phyloP scores from a whole-genome alignment of 2,113 vertebrate genomes.

The Dipodomys stephensi region DNA sequence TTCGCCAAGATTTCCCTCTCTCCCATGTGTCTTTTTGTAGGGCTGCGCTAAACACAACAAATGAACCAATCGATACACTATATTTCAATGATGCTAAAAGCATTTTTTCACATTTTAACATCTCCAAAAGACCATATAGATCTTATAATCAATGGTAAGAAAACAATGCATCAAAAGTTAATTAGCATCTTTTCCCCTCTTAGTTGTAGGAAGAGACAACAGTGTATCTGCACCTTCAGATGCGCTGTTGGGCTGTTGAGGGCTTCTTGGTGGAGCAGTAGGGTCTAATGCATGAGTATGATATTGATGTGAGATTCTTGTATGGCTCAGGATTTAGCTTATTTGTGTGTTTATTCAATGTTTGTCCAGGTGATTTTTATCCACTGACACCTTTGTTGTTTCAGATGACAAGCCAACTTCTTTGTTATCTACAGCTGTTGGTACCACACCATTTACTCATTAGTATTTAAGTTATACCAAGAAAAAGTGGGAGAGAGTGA shows the following conservation, averaged over 20 bases:
- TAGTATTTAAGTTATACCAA: not conserved
- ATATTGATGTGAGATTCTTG: not conserved
- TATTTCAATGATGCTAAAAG: not conserved
- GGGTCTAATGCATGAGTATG: not conserved
- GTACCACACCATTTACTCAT: not conserved
- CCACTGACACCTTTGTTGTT: not conserved
- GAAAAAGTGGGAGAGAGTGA: no score
- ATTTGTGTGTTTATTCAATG: not conserved
- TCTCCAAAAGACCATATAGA: slow-evolving; percentile 25
- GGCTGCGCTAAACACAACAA: not conserved
- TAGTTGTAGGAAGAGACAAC: not conserved
- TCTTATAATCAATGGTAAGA: slow-evolving; percentile 26
- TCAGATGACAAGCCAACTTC: not conserved
- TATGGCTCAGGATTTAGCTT: not conserved
- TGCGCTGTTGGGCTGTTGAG: not conserved
- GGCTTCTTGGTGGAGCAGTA: not conserved
- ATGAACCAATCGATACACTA: not conserved
- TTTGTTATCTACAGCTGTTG: not conserved
- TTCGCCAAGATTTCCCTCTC: not conserved
- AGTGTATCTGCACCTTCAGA: not conserved
- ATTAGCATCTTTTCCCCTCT: slow-evolving; percentile 4
- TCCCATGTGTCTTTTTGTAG: not conserved
- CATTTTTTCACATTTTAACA: not conserved
- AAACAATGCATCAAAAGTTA: slow-evolving; percentile 18
- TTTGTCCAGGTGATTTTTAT: not conserved